These are phyloP conservation scores for Himalopsyche japonica DNA, from an alignment of 2,888 invertebrate species.

Conservation along the genomic window DNA sequence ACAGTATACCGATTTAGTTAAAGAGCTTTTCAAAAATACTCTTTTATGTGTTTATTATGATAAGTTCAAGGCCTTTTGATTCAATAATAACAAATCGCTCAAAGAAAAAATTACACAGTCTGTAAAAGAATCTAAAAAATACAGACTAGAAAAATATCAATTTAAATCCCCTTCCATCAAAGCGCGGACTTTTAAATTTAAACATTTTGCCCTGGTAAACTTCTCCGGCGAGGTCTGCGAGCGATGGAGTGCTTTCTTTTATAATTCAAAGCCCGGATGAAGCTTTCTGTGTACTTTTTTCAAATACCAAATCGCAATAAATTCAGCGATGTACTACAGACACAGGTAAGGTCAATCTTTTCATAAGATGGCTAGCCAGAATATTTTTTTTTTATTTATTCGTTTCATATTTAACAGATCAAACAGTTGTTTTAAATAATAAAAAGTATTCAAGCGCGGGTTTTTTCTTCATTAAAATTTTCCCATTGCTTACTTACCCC, in stretches of 20 bases:
- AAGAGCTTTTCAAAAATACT: no score
- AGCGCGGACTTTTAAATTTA: neutral
- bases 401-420: no score
- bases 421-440: no score
- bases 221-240: neutral
- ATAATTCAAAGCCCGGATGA: conserved; percentile 15
- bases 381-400: no score
- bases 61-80: no score
- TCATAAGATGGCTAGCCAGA: neutral
- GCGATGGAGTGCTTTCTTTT: conserved; percentile 15
- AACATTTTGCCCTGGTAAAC: neutral
- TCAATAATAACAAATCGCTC: no score
- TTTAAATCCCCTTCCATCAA: neutral
- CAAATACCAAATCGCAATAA: conserved; percentile 20
- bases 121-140: neutral
- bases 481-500: no score
- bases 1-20: no score
- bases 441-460: no score
- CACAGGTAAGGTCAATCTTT: neutral
- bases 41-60: no score
- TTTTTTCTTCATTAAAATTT: no score
- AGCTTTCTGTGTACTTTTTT: conserved; percentile 1
- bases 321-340: conserved; percentile 5
- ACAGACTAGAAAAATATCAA: neutral
- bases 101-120: neutral